phyloP scores from a whole-genome alignment of 2,113 vertebrate species.

The Hydrolagus affinis region DNA sequence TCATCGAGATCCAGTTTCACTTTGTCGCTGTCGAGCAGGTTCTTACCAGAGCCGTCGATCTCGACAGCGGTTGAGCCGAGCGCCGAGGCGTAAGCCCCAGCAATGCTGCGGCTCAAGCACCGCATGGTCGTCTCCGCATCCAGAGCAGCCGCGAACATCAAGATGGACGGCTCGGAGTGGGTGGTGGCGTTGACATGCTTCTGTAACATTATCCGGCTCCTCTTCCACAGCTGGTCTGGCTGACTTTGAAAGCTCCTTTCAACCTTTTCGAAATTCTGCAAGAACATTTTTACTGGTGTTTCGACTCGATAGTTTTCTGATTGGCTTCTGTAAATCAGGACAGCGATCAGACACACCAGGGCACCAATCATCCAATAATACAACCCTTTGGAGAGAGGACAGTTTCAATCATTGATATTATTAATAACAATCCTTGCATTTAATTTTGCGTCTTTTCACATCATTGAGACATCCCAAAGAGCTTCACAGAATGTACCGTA shows the following conservation, averaged over 20 bases:
- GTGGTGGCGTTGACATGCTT: neutral
- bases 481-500: no score
- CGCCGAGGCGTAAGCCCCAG: slow-evolving; percentile 4
- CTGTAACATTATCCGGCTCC: slow-evolving; percentile 25
- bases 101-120: neutral
- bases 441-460: no score
- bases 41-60: slow-evolving; percentile 8
- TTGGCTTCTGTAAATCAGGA: neutral
- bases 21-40: slow-evolving; percentile 9
- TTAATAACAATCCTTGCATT: no score
- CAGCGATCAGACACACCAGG: neutral
- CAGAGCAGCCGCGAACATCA: slow-evolving; percentile 22
- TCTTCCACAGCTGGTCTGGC: slow-evolving; percentile 15
- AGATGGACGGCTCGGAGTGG: slow-evolving; percentile 14
- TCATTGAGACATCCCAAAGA: no score
- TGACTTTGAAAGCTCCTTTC: slow-evolving; percentile 16
- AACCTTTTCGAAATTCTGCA: neutral
- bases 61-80: neutral
- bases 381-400: neutral
- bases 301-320: neutral
- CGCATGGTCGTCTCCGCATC: slow-evolving; percentile 4
- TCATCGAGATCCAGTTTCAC: slow-evolving; percentile 22
- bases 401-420: neutral
- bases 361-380: neutral
- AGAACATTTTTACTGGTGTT: neutral